phyloP scores from a whole-genome alignment of 2,113 vertebrate genomes.

The Murina feae region DNA sequence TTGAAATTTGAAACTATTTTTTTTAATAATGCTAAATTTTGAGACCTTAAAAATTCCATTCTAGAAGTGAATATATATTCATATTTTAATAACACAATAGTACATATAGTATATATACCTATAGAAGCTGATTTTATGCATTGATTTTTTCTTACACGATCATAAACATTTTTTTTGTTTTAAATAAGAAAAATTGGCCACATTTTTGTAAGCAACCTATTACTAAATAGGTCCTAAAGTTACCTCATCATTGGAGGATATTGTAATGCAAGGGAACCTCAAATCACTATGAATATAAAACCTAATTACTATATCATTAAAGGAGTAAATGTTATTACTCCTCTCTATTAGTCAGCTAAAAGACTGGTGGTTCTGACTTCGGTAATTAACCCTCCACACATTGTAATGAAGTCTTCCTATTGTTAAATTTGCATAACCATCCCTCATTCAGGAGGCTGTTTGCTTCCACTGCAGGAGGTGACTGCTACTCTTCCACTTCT shows the following conservation, averaged over 20 bases:
- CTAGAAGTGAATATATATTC: neutral
- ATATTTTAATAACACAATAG: neutral
- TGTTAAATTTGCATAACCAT: neutral
- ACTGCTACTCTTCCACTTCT: neutral
- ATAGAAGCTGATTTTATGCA: neutral
- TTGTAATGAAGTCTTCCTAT: neutral
- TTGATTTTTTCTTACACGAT: neutral
- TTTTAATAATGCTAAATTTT: neutral
- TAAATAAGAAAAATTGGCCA: neutral
- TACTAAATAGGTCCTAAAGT: neutral
- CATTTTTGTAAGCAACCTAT: neutral
- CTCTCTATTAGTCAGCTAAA: neutral
- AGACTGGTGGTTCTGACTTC: neutral
- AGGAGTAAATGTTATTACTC: neutral
- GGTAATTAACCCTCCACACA: neutral
- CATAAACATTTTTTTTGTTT: neutral
- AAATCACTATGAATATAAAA: conserved; percentile 21
- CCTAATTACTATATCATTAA: neutral
- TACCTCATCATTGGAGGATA: neutral
- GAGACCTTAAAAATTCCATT: neutral
- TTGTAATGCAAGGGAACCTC: neutral
- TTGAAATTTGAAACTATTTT: neutral
- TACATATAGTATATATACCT: neutral
- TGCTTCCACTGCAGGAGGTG: neutral
- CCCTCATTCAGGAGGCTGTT: neutral